These are phyloP conservation scores for Dryobotodes eremita DNA, from an alignment of 2,888 invertebrate species.

Conservation along the genomic window DNA sequence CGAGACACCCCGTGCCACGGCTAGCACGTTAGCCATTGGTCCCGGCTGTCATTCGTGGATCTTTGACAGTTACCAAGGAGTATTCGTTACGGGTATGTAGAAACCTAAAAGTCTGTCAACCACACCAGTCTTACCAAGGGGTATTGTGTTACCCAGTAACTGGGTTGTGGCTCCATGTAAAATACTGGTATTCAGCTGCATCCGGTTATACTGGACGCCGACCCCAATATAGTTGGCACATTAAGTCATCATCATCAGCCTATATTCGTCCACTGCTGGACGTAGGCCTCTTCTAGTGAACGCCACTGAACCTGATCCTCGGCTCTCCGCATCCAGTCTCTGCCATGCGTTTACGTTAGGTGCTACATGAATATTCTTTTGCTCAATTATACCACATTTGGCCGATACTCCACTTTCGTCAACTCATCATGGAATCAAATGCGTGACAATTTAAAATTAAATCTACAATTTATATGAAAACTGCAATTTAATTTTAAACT, in stretches of 20 bases:
- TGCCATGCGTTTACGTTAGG: too few species aligned
- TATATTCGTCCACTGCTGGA: too few species aligned
- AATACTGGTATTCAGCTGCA: background rate
- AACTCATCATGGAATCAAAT: background rate
- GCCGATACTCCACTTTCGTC: background rate
- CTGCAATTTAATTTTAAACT: constrained; percentile 61
- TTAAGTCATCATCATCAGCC: too few species aligned
- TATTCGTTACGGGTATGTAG: background rate
- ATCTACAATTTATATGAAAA: constrained; percentile 57
- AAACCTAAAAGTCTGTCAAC: too few species aligned
- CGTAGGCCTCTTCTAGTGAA: too few species aligned
- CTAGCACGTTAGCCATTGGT: background rate
- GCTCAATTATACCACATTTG: background rate
- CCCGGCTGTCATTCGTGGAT: background rate
- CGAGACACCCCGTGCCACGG: background rate
- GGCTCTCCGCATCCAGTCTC: too few species aligned
- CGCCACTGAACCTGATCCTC: too few species aligned
- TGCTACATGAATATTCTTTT: too few species aligned
- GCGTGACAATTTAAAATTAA: constrained; percentile 53
- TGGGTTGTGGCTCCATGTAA: background rate
- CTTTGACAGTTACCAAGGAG: background rate
- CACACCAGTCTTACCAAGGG: background rate
- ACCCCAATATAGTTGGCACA: background rate
- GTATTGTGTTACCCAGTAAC: background rate
- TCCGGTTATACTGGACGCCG: background rate